These are phyloP conservation scores for Pachyramphus minor DNA, from an alignment of 2,113 vertebrate species.

Conservation along the genomic window DNA sequence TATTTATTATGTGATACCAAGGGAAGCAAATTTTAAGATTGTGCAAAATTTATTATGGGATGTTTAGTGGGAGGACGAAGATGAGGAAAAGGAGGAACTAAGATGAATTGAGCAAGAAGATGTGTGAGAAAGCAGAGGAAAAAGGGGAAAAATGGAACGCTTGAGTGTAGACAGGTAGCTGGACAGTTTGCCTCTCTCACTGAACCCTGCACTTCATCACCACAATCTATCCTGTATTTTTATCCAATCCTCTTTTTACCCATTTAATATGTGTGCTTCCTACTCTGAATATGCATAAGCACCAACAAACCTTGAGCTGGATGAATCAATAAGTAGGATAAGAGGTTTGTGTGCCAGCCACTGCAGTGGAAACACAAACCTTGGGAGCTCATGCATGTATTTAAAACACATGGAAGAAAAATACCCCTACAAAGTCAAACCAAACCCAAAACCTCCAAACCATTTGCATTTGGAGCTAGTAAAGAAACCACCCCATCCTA, in stretches of 20 bases:
- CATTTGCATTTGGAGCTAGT: neutral
- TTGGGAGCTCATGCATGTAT: neutral
- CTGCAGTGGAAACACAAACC: neutral
- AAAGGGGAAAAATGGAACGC: neutral
- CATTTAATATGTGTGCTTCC: neutral
- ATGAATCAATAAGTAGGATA: neutral
- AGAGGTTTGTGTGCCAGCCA: neutral
- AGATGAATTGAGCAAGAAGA: neutral
- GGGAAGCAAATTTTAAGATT: neutral
- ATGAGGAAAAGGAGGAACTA: neutral
- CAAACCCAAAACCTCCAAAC: rapidly evolving
- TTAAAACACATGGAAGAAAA: neutral
- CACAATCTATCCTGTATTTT: neutral
- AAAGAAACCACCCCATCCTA: neutral
- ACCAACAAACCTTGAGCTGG: neutral
- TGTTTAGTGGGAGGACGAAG: neutral
- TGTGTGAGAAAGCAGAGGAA: neutral
- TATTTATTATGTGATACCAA: neutral
- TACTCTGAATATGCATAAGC: neutral
- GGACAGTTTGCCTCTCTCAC: neutral
- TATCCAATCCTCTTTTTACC: neutral
- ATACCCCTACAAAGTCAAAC: neutral
- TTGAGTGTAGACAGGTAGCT: neutral
- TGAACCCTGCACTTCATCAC: neutral
- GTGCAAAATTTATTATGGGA: neutral